A percentile compares a stretch with the other conserved stretches of the same genome.
These are phyloP conservation scores for Bombus sylvicola DNA, from an alignment of 1,140 invertebrate genomes.

Conservation along the genomic window DNA sequence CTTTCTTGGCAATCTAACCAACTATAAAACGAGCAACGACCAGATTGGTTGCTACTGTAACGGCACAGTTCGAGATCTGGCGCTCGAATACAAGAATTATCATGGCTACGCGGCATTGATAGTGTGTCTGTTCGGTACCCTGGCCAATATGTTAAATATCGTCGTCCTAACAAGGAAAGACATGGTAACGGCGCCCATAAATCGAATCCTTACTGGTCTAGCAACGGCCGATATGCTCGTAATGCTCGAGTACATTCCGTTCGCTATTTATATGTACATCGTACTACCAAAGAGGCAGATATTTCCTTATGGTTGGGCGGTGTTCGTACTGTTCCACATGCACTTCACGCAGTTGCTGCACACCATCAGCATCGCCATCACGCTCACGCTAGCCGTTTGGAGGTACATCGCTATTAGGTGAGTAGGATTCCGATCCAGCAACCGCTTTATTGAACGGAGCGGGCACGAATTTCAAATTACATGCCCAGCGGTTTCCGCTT, in stretches of 20 bases:
- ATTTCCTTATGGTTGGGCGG: slow-evolving; percentile 87
- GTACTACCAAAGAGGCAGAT: slow-evolving; percentile 83
- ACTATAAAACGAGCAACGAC: neutral
- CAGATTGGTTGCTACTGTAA: slow-evolving; percentile 60
- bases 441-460: neutral
- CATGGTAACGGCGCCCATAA: slow-evolving; percentile 91
- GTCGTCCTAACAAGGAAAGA: slow-evolving; percentile 93
- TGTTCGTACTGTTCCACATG: slow-evolving; percentile 90
- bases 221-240: slow-evolving; percentile 93
- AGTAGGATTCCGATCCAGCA: slow-evolving; percentile 56
- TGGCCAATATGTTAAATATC: slow-evolving; percentile 95
- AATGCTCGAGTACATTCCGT: slow-evolving; percentile 94
- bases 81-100: slow-evolving; percentile 65
- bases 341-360: slow-evolving; percentile 92
- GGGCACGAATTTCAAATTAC: slow-evolving; percentile 13
- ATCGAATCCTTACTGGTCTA: slow-evolving; percentile 90
- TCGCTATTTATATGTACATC: slow-evolving; percentile 89
- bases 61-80: slow-evolving; percentile 56
- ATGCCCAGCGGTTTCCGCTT: neutral
- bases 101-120: slow-evolving; percentile 88
- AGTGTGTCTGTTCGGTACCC: slow-evolving; percentile 93
- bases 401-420: slow-evolving; percentile 87
- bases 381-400: slow-evolving; percentile 91
- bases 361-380: slow-evolving; percentile 94
- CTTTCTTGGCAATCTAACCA: slow-evolving; percentile 37